Evolutionary conservation across 2,797 vertebrate genomes (phyloP).

Genomic region (Thamnophis elegans): DNA sequence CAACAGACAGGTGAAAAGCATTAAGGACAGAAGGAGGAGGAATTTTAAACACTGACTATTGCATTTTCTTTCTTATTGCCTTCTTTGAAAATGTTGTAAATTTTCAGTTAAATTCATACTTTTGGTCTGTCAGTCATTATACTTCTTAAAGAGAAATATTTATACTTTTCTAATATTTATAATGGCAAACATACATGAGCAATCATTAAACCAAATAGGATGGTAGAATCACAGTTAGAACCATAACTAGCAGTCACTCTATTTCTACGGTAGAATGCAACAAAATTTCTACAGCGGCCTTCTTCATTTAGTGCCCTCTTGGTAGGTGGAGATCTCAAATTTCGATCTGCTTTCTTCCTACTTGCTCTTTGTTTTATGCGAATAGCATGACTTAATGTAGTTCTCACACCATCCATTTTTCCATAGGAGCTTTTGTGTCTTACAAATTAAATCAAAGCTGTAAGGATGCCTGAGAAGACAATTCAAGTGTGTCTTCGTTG

Average conservation of each 20-base stretch:
- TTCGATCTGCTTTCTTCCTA: not conserved
- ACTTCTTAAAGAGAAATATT: not conserved
- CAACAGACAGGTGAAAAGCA: not conserved
- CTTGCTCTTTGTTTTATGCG: not conserved
- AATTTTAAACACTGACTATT: not conserved
- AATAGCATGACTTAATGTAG: not conserved
- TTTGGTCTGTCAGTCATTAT: not conserved
- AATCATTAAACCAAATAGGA: not conserved
- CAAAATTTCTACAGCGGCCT: not conserved
- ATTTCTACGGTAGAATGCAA: not conserved
- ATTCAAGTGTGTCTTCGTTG: not conserved
- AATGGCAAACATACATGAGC: not conserved
- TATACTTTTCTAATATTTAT: not conserved
- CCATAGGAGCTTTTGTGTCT: not conserved
- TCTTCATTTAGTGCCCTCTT: not conserved
- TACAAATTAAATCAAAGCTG: not conserved
- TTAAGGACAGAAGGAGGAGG: not conserved
- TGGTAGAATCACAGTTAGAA: not conserved
- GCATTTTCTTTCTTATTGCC: not conserved
- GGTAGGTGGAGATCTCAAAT: not conserved
- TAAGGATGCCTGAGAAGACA: not conserved
- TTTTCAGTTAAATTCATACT: not conserved
- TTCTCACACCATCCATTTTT: conserved; percentile 7
- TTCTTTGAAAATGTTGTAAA: not conserved
- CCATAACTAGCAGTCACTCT: not conserved